Percentiles rank a stretch among this genome's conserved stretches.
Conservation (phyloP, 2,888 invertebrate genomes). For the Lydus trimaculatus region DNA sequence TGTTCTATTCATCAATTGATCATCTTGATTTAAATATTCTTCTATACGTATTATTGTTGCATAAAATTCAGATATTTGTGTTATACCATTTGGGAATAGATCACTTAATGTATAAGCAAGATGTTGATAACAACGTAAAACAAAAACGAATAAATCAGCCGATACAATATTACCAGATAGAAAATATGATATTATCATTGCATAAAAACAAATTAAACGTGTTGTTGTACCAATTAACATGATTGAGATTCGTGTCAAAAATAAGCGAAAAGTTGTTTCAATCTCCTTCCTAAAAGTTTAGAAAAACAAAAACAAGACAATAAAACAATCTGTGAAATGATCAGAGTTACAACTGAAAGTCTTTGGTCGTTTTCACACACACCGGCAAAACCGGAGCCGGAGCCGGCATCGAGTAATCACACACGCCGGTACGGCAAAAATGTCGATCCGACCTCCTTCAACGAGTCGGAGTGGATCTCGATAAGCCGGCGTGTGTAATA, state of each 20-base stretch:
- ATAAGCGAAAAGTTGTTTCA: not conserved
- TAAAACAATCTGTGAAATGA: no score
- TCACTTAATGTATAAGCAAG: slow-evolving; percentile 13
- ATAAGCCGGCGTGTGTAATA: no score
- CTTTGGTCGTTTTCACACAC: no score
- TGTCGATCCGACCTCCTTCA: no score
- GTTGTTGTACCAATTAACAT: slow-evolving; percentile 19
- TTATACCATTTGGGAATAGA: slow-evolving; percentile 22
- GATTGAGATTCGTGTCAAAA: not conserved
- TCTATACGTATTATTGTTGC: slow-evolving; percentile 24
- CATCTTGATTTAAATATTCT: slow-evolving; percentile 22
- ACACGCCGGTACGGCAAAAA: no score
- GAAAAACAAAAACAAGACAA: not conserved
- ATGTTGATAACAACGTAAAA: slow-evolving; percentile 19
- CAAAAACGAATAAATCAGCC: slow-evolving; percentile 26
- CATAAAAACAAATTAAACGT: slow-evolving; percentile 19
- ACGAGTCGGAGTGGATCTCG: no score
- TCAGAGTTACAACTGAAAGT: no score
- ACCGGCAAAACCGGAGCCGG: no score
- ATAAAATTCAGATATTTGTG: slow-evolving; percentile 23
- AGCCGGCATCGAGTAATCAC: no score
- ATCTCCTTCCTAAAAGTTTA: not conserved
- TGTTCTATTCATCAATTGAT: not conserved
- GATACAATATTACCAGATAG: slow-evolving; percentile 16
- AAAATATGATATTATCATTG: slow-evolving; percentile 17